Evolutionary conservation across 1,140 invertebrate species (phyloP).

Genomic region (Drosophila virilis): DNA sequence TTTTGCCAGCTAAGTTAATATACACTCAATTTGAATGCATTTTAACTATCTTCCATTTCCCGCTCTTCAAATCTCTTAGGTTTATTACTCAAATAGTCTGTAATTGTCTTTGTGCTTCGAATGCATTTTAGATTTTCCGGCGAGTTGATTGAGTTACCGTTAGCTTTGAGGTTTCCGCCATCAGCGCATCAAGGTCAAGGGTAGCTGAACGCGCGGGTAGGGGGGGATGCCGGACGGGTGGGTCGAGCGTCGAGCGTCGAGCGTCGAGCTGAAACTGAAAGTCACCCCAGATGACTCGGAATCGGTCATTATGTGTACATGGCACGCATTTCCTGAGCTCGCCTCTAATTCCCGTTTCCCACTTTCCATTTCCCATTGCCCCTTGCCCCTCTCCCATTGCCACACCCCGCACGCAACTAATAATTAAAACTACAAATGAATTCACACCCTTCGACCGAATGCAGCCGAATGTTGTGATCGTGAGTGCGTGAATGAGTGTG

Average conservation of each 20-base stretch:
- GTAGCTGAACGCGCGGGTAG: not conserved
- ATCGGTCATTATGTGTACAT: conserved; percentile 38
- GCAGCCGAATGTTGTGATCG: conserved; percentile 11
- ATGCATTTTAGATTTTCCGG: conserved; percentile 9
- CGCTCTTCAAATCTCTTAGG: too few species aligned
- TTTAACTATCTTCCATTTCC: too few species aligned
- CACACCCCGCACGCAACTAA: conserved; percentile 40
- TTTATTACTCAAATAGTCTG: not conserved
- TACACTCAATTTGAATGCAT: too few species aligned
- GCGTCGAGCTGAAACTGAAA: conserved; percentile 3
- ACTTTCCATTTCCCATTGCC: not conserved
- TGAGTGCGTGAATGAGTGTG: not conserved
- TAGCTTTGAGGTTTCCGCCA: conserved; percentile 23
- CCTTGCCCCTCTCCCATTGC: not conserved
- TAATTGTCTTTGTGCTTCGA: not conserved
- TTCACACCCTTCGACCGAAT: conserved; percentile 45
- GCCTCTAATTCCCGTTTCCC: conserved; percentile 5
- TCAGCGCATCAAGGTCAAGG: conserved; percentile 44
- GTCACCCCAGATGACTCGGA: conserved; percentile 26
- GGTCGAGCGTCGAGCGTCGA: not conserved
- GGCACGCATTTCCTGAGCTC: conserved; percentile 44
- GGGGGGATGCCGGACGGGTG: conserved; percentile 3
- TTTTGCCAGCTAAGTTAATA: too few species aligned
- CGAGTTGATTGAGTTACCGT: conserved; percentile 29
- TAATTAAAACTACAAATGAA: conserved; percentile 79